A percentile compares a stretch with the other conserved stretches of the same genome.
phyloP scores from a whole-genome alignment of 2,113 vertebrate species.

The Corapipo altera region DNA sequence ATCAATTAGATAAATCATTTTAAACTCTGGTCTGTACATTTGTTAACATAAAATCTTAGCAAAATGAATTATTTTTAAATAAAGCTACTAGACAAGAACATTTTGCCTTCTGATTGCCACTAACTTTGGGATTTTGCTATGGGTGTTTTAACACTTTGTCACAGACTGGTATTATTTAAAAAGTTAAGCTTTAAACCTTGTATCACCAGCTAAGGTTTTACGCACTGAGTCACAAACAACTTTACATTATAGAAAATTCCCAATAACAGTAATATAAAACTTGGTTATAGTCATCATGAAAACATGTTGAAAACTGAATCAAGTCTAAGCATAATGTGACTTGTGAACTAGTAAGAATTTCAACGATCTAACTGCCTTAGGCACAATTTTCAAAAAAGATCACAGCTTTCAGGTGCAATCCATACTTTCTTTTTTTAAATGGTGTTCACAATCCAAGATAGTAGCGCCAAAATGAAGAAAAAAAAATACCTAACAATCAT shows the following conservation, averaged over 20 bases:
- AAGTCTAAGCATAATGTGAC: slow-evolving; percentile 54
- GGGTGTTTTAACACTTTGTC: slow-evolving; percentile 45
- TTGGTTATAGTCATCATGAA: slow-evolving; percentile 59
- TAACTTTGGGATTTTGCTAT: slow-evolving; percentile 56
- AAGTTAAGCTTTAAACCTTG: slow-evolving; percentile 62
- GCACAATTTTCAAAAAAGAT: slow-evolving; percentile 6
- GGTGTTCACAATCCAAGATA: neutral
- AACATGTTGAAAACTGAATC: slow-evolving; percentile 70
- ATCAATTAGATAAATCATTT: slow-evolving; percentile 91
- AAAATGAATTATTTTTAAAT: slow-evolving; percentile 65
- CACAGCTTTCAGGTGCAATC: slow-evolving; percentile 36
- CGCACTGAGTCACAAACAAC: slow-evolving; percentile 61
- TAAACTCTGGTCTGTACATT: slow-evolving; percentile 77
- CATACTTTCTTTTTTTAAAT: neutral
- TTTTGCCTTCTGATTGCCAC: slow-evolving; percentile 65
- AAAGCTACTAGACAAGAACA: slow-evolving; percentile 60
- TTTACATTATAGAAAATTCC: slow-evolving; percentile 58
- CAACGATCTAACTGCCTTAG: slow-evolving; percentile 22
- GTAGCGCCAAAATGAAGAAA: slow-evolving; percentile 13
- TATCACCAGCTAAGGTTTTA: slow-evolving; percentile 46
- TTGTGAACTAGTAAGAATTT: slow-evolving; percentile 61
- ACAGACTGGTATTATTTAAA: slow-evolving; percentile 78
- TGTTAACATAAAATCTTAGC: slow-evolving; percentile 73
- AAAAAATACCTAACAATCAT: slow-evolving; percentile 40
- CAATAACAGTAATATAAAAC: slow-evolving; percentile 44